Percentiles rank a stretch among this genome's conserved stretches.
Conservation (phyloP, 2,113 vertebrate genomes). For the Rhinolophus ferrumequinum region DNA sequence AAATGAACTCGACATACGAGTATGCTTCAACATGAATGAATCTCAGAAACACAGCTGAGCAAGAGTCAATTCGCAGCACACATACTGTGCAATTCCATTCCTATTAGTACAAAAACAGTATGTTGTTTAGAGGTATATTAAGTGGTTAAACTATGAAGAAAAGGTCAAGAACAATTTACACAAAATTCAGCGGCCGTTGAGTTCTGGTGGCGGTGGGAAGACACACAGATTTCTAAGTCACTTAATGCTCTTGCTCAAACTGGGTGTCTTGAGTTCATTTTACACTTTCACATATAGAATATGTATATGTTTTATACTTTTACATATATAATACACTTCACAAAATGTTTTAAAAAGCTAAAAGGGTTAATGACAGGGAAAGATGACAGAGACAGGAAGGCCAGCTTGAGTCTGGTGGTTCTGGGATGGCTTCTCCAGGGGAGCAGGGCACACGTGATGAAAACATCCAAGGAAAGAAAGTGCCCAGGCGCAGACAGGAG, state of each 20-base stretch:
- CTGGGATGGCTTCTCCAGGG: neutral
- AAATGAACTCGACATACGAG: neutral
- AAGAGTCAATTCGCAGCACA: neutral
- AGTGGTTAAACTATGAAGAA: neutral
- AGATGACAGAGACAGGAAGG: neutral
- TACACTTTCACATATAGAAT: neutral
- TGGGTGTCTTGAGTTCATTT: neutral
- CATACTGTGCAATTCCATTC: neutral
- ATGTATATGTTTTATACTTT: neutral
- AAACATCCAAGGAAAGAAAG: neutral
- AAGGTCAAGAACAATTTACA: neutral
- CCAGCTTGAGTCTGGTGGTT: neutral
- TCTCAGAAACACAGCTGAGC: neutral
- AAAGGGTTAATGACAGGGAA: neutral
- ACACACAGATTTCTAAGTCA: neutral
- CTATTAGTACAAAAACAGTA: neutral
- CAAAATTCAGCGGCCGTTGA: neutral
- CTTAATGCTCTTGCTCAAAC: neutral
- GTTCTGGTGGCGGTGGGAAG: neutral
- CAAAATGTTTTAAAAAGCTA: neutral
- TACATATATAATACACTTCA: neutral
- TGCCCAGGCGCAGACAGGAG: fast-evolving
- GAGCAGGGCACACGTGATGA: neutral
- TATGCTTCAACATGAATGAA: neutral
- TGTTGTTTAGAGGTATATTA: neutral